phyloP scores from a whole-genome alignment of 2,113 vertebrate species.

The Pelecanus crispus region DNA sequence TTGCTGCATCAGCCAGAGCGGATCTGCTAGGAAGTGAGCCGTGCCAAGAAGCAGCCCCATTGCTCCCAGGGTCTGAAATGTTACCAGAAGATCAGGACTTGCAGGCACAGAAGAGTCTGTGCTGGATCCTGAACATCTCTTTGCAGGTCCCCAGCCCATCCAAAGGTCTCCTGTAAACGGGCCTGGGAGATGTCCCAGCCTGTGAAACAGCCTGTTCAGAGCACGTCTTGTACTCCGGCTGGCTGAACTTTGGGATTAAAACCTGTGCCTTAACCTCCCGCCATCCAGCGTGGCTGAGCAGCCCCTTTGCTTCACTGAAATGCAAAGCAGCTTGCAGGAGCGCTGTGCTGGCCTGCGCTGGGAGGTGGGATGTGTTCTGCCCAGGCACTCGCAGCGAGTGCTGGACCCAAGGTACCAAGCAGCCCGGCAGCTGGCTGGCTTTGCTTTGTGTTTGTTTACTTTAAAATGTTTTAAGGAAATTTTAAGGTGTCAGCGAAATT shows the following conservation, averaged over 20 bases:
- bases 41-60: not conserved
- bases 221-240: accelerated
- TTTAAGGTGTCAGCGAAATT: not conserved
- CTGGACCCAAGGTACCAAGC: not conserved
- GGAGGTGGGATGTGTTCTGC: not conserved
- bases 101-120: not conserved
- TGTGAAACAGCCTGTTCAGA: not conserved
- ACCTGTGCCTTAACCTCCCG: conserved; percentile 55
- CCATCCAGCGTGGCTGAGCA: accelerated
- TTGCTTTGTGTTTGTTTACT: conserved; percentile 1
- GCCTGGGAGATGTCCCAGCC: not conserved
- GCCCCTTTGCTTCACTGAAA: accelerated
- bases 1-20: accelerated
- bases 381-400: not conserved
- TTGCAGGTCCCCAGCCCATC: not conserved
- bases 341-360: accelerated
- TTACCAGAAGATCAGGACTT: not conserved
- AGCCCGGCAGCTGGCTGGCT: not conserved
- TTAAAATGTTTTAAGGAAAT: not conserved
- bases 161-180: not conserved
- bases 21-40: not conserved
- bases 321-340: not conserved
- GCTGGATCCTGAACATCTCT: not conserved
- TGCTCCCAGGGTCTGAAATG: not conserved
- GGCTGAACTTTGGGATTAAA: conserved; percentile 1